phyloP scores from a whole-genome alignment of 2,797 vertebrate genomes.

The Crenuchus spilurus region DNA sequence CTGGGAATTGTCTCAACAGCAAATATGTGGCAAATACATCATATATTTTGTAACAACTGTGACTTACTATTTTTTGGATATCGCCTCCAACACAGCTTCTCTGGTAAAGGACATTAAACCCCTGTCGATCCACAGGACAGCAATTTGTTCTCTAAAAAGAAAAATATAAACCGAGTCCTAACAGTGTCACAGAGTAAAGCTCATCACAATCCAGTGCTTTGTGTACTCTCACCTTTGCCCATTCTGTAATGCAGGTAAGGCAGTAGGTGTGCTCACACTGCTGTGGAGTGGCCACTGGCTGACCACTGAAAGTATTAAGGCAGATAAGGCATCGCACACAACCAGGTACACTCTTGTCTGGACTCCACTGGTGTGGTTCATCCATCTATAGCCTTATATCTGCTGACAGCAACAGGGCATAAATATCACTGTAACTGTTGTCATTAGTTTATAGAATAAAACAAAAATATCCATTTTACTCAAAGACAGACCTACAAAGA shows the following conservation, averaged over 20 bases:
- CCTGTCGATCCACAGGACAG: conserved; percentile 86
- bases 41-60: too few species aligned
- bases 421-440: neutral
- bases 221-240: conserved; percentile 81
- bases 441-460: too few species aligned
- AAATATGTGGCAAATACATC: neutral
- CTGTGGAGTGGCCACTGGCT: conserved; percentile 81
- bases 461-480: too few species aligned
- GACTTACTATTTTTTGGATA: conserved; percentile 77
- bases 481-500: too few species aligned
- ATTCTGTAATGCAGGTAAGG: conserved; percentile 85
- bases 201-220: neutral
- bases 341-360: neutral
- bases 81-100: conserved; percentile 74
- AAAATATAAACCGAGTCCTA: too few species aligned
- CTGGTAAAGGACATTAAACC: conserved; percentile 80
- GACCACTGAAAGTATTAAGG: conserved; percentile 79
- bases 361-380: neutral
- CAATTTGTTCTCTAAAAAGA: conserved; percentile 83
- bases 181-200: too few species aligned
- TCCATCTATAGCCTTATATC: neutral
- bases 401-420: neutral
- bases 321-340: conserved; percentile 80
- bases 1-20: too few species aligned
- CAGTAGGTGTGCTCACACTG: conserved; percentile 87